Base-by-base conservation (phyloP, 2,797 vertebrate species). In the Premnoplex brunnescens region DNA sequence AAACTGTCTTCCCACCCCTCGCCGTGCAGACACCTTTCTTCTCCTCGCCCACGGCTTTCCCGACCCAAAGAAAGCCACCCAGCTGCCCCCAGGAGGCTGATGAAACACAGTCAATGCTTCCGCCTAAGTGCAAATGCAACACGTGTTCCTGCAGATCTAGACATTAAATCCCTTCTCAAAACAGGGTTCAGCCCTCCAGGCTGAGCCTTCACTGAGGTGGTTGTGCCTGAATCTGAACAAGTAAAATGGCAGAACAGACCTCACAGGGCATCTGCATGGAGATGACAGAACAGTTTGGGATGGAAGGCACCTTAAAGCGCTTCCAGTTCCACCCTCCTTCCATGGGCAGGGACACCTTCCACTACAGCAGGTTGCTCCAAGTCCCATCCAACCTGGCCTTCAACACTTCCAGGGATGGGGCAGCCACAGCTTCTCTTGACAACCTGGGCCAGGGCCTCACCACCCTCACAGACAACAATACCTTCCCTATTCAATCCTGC, bases 231-330 rank as follows among this genome's bases (percentile, higher is more conserved):
- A 62, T 8, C 20, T 7, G 20, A 22, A 59, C 20, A 23, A 77
- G 6, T 14, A 20, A 62, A 86, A 74, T 6, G 44, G 52, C 60
- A 92, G 49, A 68, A 68, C 58, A 1, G 1, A n/a, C 14, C 46
- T 49, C 49, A 28, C 0, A 0, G 0, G 15, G 5, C 34, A n/a
- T 37, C 2, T 1, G 23, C 12, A 68, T 0, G 0, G 56, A 74
- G n/a, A 64, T 8, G 19, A 91, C 0, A 59, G 14, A 84, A 59
- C 6, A 4, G 24, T 49, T 5, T 36, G 19, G 18, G 21, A 23
- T 44, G 30, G 55, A 76, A 86, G 10, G 0, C 8, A 43, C 20
- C 34, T 85, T 58, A 41, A 36, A 26, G n/a, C 4, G 12, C 56
- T 11, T 2, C 14, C n/a, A 44, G 32, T 27, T 55, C 12, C 36